phyloP scores from a whole-genome alignment of 2,113 vertebrate genomes.

The Cinclus cinclus region DNA sequence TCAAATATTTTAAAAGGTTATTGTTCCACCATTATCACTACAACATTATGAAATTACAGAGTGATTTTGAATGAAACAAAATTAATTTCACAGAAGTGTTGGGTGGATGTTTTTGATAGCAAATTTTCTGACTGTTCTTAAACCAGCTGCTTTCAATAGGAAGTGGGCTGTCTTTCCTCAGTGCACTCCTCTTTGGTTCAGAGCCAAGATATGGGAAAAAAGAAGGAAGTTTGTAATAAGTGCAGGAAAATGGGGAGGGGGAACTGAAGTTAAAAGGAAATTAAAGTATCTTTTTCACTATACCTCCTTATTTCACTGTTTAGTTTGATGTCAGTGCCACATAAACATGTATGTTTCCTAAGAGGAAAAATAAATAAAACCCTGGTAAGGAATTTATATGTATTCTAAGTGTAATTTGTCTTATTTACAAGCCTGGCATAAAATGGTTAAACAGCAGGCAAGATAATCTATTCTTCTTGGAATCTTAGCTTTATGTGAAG shows the following conservation, averaged over 20 bases:
- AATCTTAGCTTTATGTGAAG: neutral
- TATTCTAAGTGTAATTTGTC: neutral
- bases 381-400: neutral
- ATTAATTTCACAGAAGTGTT: neutral
- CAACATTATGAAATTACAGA: neutral
- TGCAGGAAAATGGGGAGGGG: neutral
- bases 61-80: slow-evolving; percentile 6
- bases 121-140: neutral
- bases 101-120: neutral
- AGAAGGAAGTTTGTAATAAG: neutral
- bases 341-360: neutral
- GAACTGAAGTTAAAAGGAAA: neutral
- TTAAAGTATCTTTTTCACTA: neutral
- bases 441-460: neutral
- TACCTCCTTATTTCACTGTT: neutral
- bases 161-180: neutral
- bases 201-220: neutral
- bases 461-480: neutral
- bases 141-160: neutral
- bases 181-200: neutral
- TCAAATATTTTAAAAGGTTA: neutral
- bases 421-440: neutral
- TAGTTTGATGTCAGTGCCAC: neutral
- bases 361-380: neutral
- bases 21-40: neutral